Conservation (phyloP, 2,797 vertebrate genomes). For the Oryzias dopingdopingensis region DNA sequence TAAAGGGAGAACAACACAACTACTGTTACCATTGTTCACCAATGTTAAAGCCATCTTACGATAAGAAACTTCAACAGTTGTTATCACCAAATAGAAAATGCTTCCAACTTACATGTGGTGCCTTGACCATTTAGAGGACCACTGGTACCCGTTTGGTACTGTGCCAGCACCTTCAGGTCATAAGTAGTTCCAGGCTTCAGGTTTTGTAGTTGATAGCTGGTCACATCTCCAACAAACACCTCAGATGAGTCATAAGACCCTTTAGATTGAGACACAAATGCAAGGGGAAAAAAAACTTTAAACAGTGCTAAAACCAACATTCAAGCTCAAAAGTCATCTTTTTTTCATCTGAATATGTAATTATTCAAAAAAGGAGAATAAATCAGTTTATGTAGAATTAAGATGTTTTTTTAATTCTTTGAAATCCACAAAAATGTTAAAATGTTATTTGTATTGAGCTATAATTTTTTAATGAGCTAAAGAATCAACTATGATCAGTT, state of each 20-base stretch:
- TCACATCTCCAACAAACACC: conserved; percentile 90
- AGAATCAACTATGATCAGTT: no score
- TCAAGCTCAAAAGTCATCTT: background rate
- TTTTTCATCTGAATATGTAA: background rate
- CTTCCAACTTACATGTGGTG: conserved; percentile 86
- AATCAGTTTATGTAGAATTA: no score
- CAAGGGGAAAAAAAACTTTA: accelerated
- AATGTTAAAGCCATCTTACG: no score
- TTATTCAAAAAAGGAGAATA: no score
- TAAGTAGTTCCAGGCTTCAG: conserved; percentile 93
- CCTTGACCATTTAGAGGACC: conserved; percentile 87
- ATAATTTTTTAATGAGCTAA: no score
- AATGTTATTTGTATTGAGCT: no score
- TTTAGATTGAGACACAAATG: conserved; percentile 34
- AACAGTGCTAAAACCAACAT: background rate
- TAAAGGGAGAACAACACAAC: conserved; percentile 52
- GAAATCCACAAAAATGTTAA: no score
- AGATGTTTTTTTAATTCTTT: no score
- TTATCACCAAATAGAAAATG: background rate
- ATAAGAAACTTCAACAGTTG: no score
- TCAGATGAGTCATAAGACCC: conserved; percentile 86
- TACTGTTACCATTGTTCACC: background rate
- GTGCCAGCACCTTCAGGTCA: conserved; percentile 89
- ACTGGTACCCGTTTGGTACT: conserved; percentile 90
- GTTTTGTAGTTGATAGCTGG: conserved; percentile 87